A percentile compares a stretch with the other conserved stretches of the same genome.
Evolutionary conservation across 2,888 invertebrate genomes (phyloP).

Genomic region (Chelonus formosanus): DNA sequence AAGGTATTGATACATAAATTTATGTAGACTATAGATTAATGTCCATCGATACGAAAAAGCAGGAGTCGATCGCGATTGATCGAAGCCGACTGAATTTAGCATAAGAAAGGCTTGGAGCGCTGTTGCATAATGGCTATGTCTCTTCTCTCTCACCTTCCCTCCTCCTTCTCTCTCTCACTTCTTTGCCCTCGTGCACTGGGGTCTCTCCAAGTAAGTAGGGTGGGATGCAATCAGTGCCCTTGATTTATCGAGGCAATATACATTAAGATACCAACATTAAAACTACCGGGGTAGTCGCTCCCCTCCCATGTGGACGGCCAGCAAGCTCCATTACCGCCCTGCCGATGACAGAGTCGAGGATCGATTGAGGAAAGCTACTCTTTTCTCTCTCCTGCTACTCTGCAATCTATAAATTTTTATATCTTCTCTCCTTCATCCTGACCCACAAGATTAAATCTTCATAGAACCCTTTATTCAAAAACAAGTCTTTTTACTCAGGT

Average conservation of each 20-base stretch:
- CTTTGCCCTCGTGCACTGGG: conserved; percentile 31
- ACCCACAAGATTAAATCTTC: conserved; percentile 10
- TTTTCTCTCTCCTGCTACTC: conserved; percentile 8
- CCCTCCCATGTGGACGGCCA: conserved; percentile 29
- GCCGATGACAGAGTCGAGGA: conserved; percentile 45
- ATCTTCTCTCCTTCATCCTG: neutral
- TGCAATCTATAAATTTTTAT: conserved; percentile 2
- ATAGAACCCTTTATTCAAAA: conserved; percentile 10
- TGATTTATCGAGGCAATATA: conserved; percentile 65
- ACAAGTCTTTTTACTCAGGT: neutral
- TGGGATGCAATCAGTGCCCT: conserved; percentile 63
- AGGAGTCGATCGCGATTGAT: conserved; percentile 43
- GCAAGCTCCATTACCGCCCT: conserved; percentile 52
- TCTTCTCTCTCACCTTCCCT: conserved; percentile 29
- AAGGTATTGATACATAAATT: conserved; percentile 11
- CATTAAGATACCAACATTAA: conserved; percentile 66
- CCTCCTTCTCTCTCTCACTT: conserved; percentile 24
- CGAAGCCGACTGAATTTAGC: conserved; percentile 49
- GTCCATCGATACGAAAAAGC: conserved; percentile 22
- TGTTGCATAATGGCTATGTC: conserved; percentile 50
- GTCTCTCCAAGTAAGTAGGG: conserved; percentile 42
- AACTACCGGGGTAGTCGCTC: conserved; percentile 60
- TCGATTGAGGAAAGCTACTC: conserved; percentile 42
- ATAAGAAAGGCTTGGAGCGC: conserved; percentile 57
- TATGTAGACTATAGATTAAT: conserved; percentile 30